These are phyloP conservation scores for Tachina fera DNA, from an alignment of 2,888 invertebrate species.

Conservation along the genomic window DNA sequence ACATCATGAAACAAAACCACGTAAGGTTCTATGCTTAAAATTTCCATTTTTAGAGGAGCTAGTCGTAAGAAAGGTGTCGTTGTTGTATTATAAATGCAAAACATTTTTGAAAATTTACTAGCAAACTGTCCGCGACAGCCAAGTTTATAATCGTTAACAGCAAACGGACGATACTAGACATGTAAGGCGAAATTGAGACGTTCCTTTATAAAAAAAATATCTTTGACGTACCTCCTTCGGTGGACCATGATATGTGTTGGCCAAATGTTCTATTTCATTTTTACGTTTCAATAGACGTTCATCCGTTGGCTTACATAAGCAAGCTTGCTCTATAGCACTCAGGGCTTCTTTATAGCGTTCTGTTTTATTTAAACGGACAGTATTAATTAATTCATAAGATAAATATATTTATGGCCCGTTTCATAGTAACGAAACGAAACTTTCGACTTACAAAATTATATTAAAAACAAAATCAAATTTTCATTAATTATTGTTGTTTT, in stretches of 20 bases:
- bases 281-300: slow-evolving; percentile 72
- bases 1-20: slow-evolving; percentile 79
- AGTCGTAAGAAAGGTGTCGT: slow-evolving; percentile 76
- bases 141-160: slow-evolving; percentile 64
- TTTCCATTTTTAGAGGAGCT: slow-evolving; percentile 80
- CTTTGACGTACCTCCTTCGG: slow-evolving; percentile 55
- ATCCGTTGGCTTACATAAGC: slow-evolving; percentile 67
- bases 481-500: too few species aligned
- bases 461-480: too few species aligned
- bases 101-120: slow-evolving; percentile 62
- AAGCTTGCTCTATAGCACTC: slow-evolving; percentile 72
- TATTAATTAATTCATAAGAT: not conserved
- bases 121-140: slow-evolving; percentile 78
- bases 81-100: slow-evolving; percentile 79
- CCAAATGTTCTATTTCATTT: slow-evolving; percentile 72
- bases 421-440: too few species aligned
- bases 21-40: slow-evolving; percentile 77
- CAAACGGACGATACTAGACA: slow-evolving; percentile 27
- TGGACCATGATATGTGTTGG: slow-evolving; percentile 20
- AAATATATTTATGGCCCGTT: too few species aligned
- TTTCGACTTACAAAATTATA: too few species aligned
- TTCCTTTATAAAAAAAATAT: too few species aligned
- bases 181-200: too few species aligned
- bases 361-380: slow-evolving; percentile 18
- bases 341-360: slow-evolving; percentile 73